These are phyloP conservation scores for Ridgeia piscesae DNA, from an alignment of 1,140 invertebrate species.

Conservation along the genomic window DNA sequence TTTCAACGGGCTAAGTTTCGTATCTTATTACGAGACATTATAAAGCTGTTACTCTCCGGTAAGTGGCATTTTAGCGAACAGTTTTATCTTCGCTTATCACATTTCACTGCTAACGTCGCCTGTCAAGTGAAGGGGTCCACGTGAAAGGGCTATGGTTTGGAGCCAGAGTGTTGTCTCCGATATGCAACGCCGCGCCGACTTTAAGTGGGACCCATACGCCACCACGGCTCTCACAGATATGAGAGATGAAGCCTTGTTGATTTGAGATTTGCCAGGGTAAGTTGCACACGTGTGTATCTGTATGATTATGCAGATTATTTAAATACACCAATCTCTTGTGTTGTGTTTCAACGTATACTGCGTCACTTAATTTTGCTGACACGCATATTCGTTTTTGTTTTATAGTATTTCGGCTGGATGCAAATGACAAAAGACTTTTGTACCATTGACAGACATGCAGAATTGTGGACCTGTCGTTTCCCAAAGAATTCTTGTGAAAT, in stretches of 20 bases:
- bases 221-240: background rate
- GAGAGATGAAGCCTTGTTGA: background rate
- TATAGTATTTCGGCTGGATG: too few relatives aligned
- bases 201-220: background rate
- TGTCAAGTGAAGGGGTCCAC: background rate
- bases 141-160: background rate
- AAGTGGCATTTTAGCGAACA: conserved; percentile 5
- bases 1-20: background rate
- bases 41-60: background rate
- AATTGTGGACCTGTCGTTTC: too few relatives aligned
- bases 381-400: too few relatives aligned
- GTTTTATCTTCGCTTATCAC: background rate
- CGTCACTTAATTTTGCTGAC: too few relatives aligned
- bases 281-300: background rate
- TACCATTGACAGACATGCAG: too few relatives aligned
- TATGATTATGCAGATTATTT: too few relatives aligned
- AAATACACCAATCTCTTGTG: too few relatives aligned
- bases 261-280: background rate
- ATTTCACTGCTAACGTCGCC: background rate
- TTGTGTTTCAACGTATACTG: too few relatives aligned
- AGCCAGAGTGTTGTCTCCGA: background rate
- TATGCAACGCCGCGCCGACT: background rate
- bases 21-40: background rate
- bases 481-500: too few relatives aligned
- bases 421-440: too few relatives aligned